These are phyloP conservation scores for Collichthys lucidus DNA, from an alignment of 2,113 vertebrate species.

Conservation along the genomic window DNA sequence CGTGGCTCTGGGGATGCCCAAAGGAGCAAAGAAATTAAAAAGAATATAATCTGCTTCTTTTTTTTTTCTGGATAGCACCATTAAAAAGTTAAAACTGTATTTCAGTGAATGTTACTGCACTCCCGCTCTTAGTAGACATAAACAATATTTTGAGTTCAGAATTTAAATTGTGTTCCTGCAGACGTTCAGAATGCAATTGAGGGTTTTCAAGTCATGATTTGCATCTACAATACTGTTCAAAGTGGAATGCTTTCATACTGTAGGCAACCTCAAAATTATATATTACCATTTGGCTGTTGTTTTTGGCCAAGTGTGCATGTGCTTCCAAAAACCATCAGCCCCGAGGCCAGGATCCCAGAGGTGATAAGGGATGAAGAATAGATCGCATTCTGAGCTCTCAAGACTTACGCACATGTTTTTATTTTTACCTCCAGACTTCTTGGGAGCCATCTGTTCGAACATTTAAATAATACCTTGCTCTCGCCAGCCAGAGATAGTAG, in stretches of 20 bases:
- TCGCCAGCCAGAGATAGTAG: constrained; percentile 53
- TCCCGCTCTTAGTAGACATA: neutral
- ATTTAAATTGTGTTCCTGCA: constrained; percentile 3
- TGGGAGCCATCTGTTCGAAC: constrained; percentile 78
- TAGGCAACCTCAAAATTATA: constrained; percentile 62
- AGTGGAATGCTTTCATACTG: constrained; percentile 58
- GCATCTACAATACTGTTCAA: constrained; percentile 35
- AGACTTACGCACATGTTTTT: constrained; percentile 68
- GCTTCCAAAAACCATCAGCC: constrained; percentile 70
- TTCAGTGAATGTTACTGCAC: neutral
- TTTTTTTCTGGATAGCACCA: neutral
- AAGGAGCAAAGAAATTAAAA: neutral
- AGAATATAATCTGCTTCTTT: neutral
- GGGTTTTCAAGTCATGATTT: constrained; percentile 37
- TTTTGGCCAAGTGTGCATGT: constrained; percentile 56
- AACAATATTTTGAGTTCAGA: neutral
- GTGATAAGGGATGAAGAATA: constrained; percentile 76
- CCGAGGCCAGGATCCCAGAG: constrained; percentile 63
- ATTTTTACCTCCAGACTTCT: constrained; percentile 77
- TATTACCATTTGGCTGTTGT: constrained; percentile 59
- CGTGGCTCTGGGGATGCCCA: neutral
- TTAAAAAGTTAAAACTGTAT: constrained; percentile 1
- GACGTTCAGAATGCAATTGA: constrained; percentile 1
- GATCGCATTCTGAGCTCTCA: constrained; percentile 67
- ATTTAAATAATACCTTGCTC: constrained; percentile 76